These are phyloP conservation scores for Poeciliopsis presidionis DNA, from an alignment of 2,797 vertebrate species.

Conservation along the genomic window DNA sequence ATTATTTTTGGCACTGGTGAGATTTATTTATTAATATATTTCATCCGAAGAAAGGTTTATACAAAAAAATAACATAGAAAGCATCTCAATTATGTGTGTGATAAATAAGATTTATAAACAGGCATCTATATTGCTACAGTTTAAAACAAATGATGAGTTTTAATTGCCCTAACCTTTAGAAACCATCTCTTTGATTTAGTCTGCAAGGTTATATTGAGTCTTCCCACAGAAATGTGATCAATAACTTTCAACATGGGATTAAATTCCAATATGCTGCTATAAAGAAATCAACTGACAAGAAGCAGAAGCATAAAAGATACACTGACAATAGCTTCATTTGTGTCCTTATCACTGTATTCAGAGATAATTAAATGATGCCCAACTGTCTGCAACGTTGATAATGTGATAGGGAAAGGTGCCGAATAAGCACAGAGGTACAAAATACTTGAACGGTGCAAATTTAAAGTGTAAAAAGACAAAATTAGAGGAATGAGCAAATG, in stretches of 20 bases:
- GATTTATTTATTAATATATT: not conserved
- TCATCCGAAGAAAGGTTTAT: not conserved
- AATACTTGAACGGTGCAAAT: not conserved
- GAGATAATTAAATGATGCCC: slow-evolving; percentile 24
- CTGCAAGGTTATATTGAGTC: slow-evolving; percentile 38
- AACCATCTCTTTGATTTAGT: not conserved
- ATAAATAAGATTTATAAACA: not conserved
- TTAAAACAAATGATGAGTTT: not conserved
- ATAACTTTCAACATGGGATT: slow-evolving; percentile 53
- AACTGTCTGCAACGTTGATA: slow-evolving; percentile 40
- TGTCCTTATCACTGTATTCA: slow-evolving; percentile 49
- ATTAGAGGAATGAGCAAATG: not conserved
- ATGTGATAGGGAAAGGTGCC: slow-evolving; percentile 17
- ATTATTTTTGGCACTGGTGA: not conserved
- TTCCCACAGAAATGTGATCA: slow-evolving; percentile 45
- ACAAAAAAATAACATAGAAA: not conserved
- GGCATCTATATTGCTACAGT: not conserved
- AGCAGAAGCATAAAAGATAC: slow-evolving; percentile 21
- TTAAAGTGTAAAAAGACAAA: not conserved
- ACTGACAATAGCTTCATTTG: slow-evolving; percentile 19
- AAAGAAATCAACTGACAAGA: slow-evolving; percentile 44
- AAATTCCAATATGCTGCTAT: slow-evolving; percentile 34
- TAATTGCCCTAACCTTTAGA: slow-evolving; percentile 4
- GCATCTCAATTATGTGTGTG: not conserved
- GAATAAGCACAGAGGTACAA: not conserved